Percentiles rank a stretch among this genome's conserved stretches.
These are phyloP conservation scores for Charanyca ferruginea DNA, from an alignment of 2,888 invertebrate genomes.

Conservation along the genomic window DNA sequence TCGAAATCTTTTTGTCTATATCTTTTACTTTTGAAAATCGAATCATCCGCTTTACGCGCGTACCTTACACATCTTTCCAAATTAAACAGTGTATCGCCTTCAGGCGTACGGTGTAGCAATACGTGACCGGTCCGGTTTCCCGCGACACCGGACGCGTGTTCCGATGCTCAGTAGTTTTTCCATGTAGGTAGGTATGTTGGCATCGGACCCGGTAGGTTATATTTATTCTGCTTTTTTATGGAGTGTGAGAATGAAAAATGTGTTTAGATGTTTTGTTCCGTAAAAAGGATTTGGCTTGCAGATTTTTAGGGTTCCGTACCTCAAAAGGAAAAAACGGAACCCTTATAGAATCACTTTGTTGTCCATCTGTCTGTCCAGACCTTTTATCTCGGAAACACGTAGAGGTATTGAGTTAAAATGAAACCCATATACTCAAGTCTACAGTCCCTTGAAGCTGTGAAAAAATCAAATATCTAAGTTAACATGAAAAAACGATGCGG, in stretches of 20 bases:
- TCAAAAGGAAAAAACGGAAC: too few relatives aligned
- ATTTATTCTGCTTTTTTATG: constrained; percentile 11
- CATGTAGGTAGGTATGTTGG: constrained; percentile 34
- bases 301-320: too few relatives aligned
- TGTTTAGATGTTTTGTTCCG: constrained; percentile 15
- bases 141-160: constrained; percentile 56
- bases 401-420: too few relatives aligned
- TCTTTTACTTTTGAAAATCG: too few relatives aligned
- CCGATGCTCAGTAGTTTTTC: constrained; percentile 41
- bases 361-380: too few relatives aligned
- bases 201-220: constrained; percentile 6
- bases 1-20: too few relatives aligned
- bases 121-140: constrained; percentile 68
- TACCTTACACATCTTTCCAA: constrained; percentile 48
- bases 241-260: constrained; percentile 33
- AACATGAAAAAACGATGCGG: too few relatives aligned
- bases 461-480: too few relatives aligned
- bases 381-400: too few relatives aligned
- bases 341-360: too few relatives aligned
- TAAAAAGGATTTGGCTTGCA: not conserved
- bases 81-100: constrained; percentile 72
- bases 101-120: constrained; percentile 65
- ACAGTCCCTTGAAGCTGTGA: too few relatives aligned
- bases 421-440: too few relatives aligned
- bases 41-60: constrained; percentile 18